These are phyloP conservation scores for Ectropis crepuscularia DNA, from an alignment of 2,888 invertebrate genomes.

Conservation along the genomic window DNA sequence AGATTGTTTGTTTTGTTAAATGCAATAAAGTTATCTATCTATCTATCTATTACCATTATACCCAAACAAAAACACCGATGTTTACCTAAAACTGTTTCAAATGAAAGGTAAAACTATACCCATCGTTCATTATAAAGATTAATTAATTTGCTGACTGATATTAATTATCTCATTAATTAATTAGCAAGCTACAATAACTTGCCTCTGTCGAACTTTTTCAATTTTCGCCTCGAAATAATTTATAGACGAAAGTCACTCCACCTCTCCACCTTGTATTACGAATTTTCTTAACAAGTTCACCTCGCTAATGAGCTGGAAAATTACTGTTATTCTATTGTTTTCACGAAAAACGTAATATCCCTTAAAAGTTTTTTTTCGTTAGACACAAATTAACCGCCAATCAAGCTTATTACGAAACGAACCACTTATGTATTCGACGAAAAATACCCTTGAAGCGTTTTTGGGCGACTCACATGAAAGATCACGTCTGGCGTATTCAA, in stretches of 20 bases:
- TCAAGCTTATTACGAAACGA: conserved; percentile 24
- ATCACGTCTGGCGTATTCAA: conserved; percentile 9
- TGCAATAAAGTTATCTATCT: too few species aligned
- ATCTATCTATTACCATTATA: too few species aligned
- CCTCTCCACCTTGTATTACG: conserved; percentile 37
- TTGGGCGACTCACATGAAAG: conserved; percentile 5
- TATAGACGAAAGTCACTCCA: conserved; percentile 34
- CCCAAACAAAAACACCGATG: too few species aligned
- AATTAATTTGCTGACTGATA: conserved; percentile 21
- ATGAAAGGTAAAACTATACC: conserved; percentile 4
- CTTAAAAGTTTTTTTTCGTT: conserved; percentile 38
- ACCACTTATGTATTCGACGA: conserved; percentile 4
- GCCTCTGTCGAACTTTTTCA: conserved; percentile 45
- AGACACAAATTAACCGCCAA: conserved; percentile 29
- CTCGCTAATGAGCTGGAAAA: conserved; percentile 46
- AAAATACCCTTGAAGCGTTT: conserved; percentile 1
- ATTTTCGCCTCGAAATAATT: conserved; percentile 44
- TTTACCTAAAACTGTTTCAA: not conserved
- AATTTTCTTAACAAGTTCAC: conserved; percentile 39
- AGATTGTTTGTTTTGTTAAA: too few species aligned
- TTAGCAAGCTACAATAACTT: conserved; percentile 43
- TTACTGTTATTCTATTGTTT: conserved; percentile 40
- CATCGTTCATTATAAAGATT: conserved; percentile 20
- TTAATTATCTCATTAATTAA: conserved; percentile 45
- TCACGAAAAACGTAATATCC: conserved; percentile 27